These are phyloP conservation scores for Hypothenemus hampei DNA, from an alignment of 1,140 invertebrate species.

Conservation along the genomic window DNA sequence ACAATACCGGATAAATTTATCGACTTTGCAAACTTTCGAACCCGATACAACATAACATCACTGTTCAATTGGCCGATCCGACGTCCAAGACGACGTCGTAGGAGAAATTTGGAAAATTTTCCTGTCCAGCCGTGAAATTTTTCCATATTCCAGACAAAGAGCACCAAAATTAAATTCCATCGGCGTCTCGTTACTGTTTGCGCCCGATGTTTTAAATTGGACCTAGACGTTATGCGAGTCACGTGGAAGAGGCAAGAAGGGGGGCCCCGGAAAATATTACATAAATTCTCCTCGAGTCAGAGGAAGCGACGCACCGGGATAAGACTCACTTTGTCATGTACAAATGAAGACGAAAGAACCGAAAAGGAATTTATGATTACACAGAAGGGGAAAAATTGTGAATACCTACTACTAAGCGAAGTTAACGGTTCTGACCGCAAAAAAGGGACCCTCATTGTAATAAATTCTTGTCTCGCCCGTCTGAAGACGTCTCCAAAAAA, in stretches of 20 bases:
- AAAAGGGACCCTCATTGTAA: too few relatives aligned
- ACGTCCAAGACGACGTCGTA: neutral
- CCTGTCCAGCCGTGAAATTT: neutral
- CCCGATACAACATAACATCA: neutral
- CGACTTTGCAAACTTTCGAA: constrained; percentile 2
- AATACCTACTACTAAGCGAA: too few relatives aligned
- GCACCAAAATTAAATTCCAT: constrained; percentile 23
- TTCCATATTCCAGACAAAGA: constrained; percentile 12
- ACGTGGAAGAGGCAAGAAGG: constrained; percentile 10
- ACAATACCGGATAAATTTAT: constrained; percentile 22
- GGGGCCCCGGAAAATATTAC: constrained; percentile 21
- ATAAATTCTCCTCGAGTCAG: constrained; percentile 19
- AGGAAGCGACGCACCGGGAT: constrained; percentile 16
- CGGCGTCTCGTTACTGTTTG: constrained; percentile 28
- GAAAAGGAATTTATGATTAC: constrained; percentile 11
- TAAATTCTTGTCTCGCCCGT: too few relatives aligned
- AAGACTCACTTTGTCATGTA: constrained; percentile 25
- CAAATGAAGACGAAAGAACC: constrained; percentile 26
- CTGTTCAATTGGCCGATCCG: neutral
- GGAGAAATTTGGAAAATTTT: neutral
- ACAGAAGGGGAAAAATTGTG: too few relatives aligned
- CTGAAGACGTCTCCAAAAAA: too few relatives aligned
- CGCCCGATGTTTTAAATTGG: constrained; percentile 28
- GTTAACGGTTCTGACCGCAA: too few relatives aligned
- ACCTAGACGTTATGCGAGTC: constrained; percentile 13